Evolutionary conservation across 2,888 invertebrate species (phyloP).

Genomic region (Orthosia gothica): DNA sequence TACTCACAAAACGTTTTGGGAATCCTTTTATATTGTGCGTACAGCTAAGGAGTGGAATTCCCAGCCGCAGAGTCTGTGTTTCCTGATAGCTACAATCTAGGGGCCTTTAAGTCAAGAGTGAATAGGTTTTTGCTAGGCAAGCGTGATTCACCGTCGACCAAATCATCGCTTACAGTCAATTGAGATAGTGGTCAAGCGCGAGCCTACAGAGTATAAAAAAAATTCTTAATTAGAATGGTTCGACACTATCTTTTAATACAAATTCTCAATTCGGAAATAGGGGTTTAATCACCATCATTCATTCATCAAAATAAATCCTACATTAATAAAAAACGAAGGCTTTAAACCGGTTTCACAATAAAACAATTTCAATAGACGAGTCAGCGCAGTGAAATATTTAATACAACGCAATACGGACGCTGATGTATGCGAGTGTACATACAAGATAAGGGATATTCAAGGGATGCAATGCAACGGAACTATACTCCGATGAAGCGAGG

Average conservation of each 20-base stretch:
- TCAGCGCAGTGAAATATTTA: conserved; percentile 27
- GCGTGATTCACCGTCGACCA: no score
- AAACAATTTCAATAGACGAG: conserved; percentile 22
- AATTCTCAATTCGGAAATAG: neutral
- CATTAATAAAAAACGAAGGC: neutral
- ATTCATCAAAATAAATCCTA: neutral
- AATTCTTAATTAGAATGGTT: no score
- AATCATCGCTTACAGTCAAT: no score
- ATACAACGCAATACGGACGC: conserved; percentile 5
- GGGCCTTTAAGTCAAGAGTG: no score
- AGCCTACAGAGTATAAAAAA: no score
- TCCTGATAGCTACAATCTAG: no score
- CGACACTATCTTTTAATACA: neutral
- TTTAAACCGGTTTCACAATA: conserved; percentile 2
- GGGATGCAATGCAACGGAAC: conserved; percentile 33
- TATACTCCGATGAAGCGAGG: conserved; percentile 19
- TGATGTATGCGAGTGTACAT: conserved; percentile 38
- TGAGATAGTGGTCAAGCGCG: no score
- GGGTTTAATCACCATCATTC: neutral
- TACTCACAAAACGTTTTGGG: no score
- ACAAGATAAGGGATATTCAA: conserved; percentile 37
- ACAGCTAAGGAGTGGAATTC: no score
- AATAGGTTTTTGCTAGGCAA: no score
- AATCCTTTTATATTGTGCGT: no score
- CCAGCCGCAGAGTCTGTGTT: no score